Conservation (phyloP, 2,113 vertebrate genomes). For the Lutjanus erythropterus region DNA sequence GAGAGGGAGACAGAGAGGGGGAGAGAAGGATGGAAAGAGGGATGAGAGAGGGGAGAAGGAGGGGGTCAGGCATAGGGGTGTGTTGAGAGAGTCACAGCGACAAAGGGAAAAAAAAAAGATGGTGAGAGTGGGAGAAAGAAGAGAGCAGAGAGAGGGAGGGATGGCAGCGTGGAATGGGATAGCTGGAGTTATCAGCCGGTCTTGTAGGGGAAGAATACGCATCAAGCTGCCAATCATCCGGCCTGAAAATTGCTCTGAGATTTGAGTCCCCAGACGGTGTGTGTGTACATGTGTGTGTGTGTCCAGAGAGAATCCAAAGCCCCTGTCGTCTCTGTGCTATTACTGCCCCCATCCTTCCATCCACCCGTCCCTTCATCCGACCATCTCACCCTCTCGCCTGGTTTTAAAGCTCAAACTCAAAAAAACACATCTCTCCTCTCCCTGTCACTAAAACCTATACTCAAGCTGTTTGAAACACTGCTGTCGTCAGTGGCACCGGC, state of each 20-base stretch:
- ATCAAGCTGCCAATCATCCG: constrained; percentile 90
- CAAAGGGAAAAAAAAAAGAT: constrained; percentile 32
- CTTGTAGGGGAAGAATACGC: constrained; percentile 86
- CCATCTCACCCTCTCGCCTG: constrained; percentile 51
- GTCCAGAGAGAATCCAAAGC: constrained; percentile 67
- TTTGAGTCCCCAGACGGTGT: constrained; percentile 89
- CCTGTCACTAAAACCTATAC: constrained; percentile 77
- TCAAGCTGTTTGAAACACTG: constrained; percentile 66
- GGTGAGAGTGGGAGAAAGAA: constrained; percentile 51
- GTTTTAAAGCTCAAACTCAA: constrained; percentile 72
- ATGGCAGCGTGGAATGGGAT: constrained; percentile 76
- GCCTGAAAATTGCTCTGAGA: constrained; percentile 91
- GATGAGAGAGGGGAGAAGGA: constrained; percentile 26
- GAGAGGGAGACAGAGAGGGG: constrained; percentile 48
- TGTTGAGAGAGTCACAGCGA: constrained; percentile 54
- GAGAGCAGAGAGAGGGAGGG: constrained; percentile 70
- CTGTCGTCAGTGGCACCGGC: constrained; percentile 54
- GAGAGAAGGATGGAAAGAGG: constrained; percentile 43
- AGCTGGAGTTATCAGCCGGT: constrained; percentile 85
- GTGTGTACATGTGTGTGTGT: constrained; percentile 53
- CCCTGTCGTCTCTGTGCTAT: constrained; percentile 75
- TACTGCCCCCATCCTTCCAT: constrained; percentile 68
- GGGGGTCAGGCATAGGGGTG: no score
- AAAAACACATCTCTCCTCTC: constrained; percentile 73
- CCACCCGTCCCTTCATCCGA: constrained; percentile 62